These are phyloP conservation scores for Tromatobia lineatoria DNA, from an alignment of 2,888 invertebrate species.

Conservation along the genomic window DNA sequence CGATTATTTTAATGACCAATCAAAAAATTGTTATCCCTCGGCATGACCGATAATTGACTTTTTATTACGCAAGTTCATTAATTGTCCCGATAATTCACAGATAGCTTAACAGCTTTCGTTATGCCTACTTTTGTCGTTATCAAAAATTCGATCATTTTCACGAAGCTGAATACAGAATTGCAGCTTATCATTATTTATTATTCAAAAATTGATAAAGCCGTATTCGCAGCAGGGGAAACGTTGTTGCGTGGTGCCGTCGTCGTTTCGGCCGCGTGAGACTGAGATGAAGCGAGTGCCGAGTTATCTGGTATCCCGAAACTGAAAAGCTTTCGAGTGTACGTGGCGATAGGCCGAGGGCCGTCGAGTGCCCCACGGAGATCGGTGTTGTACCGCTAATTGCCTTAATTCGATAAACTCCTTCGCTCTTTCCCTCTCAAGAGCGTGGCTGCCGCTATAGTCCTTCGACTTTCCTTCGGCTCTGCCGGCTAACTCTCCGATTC, in stretches of 20 bases:
- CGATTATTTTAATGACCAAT: not conserved
- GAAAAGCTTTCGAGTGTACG: conserved; percentile 82
- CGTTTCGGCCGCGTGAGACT: conserved; percentile 26
- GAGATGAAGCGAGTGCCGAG: conserved; percentile 48
- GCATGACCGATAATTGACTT: not conserved
- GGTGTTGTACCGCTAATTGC: conserved; percentile 82
- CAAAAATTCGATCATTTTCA: conserved; percentile 19
- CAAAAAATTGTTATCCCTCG: not conserved
- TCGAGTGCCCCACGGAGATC: conserved; percentile 69
- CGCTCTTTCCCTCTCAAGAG: conserved; percentile 55
- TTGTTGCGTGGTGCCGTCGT: conserved; percentile 19
- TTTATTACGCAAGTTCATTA: conserved; percentile 20
- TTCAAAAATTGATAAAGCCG: conserved; percentile 55
- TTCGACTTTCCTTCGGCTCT: conserved; percentile 55
- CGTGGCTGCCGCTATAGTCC: conserved; percentile 41
- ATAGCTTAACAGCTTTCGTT: conserved; percentile 18
- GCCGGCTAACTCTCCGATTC: conserved; percentile 51
- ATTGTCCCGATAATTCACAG: conserved; percentile 21
- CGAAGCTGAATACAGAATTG: not conserved
- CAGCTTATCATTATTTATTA: conserved; percentile 56
- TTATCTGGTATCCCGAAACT: conserved; percentile 77
- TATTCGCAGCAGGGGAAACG: not conserved
- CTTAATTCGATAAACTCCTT: conserved; percentile 80
- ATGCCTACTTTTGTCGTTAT: conserved; percentile 26
- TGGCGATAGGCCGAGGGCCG: conserved; percentile 57